Conservation (phyloP, 2,888 invertebrate species). For the Caenorhabditis sp. region DNA sequence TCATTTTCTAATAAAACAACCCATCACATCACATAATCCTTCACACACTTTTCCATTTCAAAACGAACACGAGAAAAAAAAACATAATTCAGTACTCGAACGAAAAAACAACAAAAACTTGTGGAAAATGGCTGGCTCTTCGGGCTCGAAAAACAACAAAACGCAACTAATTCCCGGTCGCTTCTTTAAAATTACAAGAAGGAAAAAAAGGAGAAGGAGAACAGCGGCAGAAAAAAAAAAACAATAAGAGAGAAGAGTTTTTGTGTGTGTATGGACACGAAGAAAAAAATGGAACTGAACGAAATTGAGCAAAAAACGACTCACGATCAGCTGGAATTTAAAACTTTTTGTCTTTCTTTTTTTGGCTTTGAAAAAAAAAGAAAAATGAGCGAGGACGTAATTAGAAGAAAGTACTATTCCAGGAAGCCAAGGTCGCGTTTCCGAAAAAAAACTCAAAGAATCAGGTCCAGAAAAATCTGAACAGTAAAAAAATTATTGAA, state of each 20-base stretch:
- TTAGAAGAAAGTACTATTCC: too few species aligned
- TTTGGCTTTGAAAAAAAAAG: too few species aligned
- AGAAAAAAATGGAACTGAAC: too few species aligned
- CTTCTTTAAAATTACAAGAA: neutral
- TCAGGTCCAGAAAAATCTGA: too few species aligned
- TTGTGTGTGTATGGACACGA: too few species aligned
- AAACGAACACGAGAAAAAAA: neutral
- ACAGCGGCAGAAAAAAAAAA: neutral
- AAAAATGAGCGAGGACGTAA: too few species aligned
- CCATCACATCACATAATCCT: neutral
- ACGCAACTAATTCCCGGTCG: constrained; percentile 1
- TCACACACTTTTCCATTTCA: neutral
- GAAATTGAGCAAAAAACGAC: neutral
- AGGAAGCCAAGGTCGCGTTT: too few species aligned
- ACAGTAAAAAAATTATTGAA: too few species aligned
- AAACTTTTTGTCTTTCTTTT: too few species aligned
- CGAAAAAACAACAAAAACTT: neutral
- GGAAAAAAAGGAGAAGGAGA: neutral
- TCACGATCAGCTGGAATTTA: too few species aligned
- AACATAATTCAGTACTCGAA: neutral
- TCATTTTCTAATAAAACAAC: neutral
- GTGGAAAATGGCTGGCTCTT: neutral
- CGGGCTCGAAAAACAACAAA: neutral
- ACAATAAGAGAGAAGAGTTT: neutral
- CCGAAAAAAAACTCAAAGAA: too few species aligned